Base-by-base conservation (phyloP, 2,797 vertebrate species). In the Gymnoscopelus braueri region DNA sequence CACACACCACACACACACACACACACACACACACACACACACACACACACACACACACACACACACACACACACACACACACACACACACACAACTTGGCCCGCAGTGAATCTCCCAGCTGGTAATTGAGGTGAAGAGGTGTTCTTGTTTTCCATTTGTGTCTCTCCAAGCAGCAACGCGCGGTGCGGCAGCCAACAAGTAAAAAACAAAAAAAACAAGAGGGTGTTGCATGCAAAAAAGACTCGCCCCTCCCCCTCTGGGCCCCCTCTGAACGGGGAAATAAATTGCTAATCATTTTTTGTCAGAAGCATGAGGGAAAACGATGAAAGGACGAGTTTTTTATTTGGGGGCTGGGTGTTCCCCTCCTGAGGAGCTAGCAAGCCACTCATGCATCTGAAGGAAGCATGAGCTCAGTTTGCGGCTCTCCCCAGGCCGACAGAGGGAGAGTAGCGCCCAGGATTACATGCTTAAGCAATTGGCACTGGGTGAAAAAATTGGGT, bases 231-330 rank as follows among this genome's bases (percentile, higher is more conserved):
- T 44, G 39, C 44, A 39, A 35, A 62, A 63, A 63, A 9, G 9
- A 51, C n/a, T 2, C 12, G 5, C 14, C 11, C 8, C 7, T 10
- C 12, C 29, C 12, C 5, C 15, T 7, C 10, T 39, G 39, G 39
- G 1, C 39, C 2, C 2, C 39, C 39, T 44, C 55, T 56, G 52
- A 15, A 12, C 13, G 13, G 66, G 23, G 54, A 63, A 51, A 75
- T 65, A 63, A 51, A 75, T 65, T 63, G 57, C 69, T 80, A 70
- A 76, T 71, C 56, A 57, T 19, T 74, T 65, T 55, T n/a, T 65
- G 29, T 2, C 50, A 44, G 70, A 53, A 24, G 60, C 54, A 13
- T 19, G 68, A 66, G 60, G 66, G 58, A 50, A 44, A 29, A 49
- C 6, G 60, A 56, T 73, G 79, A 69, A 70, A 70, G 54, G 10